Base-by-base conservation (phyloP, 2,113 vertebrate genomes). In the Oncorhynchus clarkii region DNA sequence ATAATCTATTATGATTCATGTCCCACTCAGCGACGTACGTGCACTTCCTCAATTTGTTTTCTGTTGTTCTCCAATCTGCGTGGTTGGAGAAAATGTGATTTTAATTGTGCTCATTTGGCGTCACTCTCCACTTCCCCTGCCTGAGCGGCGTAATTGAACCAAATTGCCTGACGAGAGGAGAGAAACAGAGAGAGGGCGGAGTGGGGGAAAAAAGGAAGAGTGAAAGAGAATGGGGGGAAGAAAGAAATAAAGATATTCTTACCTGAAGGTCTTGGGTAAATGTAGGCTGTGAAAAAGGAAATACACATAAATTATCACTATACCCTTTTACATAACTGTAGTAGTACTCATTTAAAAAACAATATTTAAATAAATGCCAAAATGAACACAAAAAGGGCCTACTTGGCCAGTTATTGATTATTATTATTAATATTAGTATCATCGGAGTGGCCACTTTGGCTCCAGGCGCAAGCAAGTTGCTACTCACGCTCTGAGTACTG, bases 401-500 rank as follows among this genome's bases (percentile, higher is more conserved):
- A 45, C 9, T 45, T 45, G 39, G 39, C 9, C 39, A 45, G 39
- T 45, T 45, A 45, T 45, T 39, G 7, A 39, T 39, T 9, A 39
- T 39, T 39, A 39, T 39, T 39, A 39, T 39, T 34, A 34, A 7
- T 34, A 34, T 34, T 39, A 39, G 7, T 39, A 39, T 39, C 8
- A 39, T 39, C 39, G 9, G 39, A 39, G 39, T 39, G 39, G 39
- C 39, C 8, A 39, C 1, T 9, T 39, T 45, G 9, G 39, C 39
- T 45, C 39, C 9, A 45, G 39, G 9, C 39, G 9, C 39, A 45
- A 45, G 39, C 39, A 45, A 45, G 39, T 45, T 8, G 18, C n/a
- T 2, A 94, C 97, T 95, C 94, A 99, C 98, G 96, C 86, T 99
- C 97, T 74, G 94, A 95, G 89, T 99, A 99, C 91, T 94, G 95